Evolutionary conservation across 2,113 vertebrate genomes (phyloP).

Genomic region (Malurus elegans): DNA sequence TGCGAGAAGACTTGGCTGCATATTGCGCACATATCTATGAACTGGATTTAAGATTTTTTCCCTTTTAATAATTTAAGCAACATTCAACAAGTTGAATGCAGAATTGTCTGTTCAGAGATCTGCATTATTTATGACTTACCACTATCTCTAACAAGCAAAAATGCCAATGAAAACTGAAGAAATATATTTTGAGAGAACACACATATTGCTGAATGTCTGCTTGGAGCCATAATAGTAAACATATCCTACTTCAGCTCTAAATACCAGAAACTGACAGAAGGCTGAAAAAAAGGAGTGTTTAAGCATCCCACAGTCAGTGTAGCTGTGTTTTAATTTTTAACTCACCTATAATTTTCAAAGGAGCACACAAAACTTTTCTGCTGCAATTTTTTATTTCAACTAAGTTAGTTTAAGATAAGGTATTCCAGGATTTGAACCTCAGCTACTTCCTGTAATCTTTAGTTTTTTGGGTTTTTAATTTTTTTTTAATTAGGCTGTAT

Average conservation of each 20-base stretch:
- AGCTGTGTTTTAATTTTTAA: not conserved
- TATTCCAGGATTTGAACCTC: not conserved
- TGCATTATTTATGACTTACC: not conserved
- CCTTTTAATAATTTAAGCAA: not conserved
- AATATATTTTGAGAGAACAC: not conserved
- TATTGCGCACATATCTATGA: not conserved
- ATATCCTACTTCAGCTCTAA: not conserved
- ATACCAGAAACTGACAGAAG: not conserved
- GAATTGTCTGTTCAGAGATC: not conserved
- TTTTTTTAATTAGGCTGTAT: not conserved
- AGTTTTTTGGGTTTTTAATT: not conserved
- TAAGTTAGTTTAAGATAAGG: not conserved
- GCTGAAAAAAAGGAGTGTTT: not conserved
- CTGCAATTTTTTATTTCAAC: not conserved
- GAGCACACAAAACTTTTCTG: not conserved
- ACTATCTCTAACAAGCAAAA: not conserved
- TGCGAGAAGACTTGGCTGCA: slow-evolving; percentile 13
- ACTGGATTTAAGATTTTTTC: not conserved
- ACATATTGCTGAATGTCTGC: not conserved
- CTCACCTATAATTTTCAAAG: not conserved
- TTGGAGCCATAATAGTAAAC: not conserved
- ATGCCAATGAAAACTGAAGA: not conserved
- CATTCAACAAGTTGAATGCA: not conserved
- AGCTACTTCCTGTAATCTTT: not conserved
- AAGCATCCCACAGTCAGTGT: not conserved